Evolutionary conservation across 2,888 invertebrate genomes (phyloP), one percentile per base, ranked within the genome.

Genomic region (Malthinus seriepunctatus): DNA sequence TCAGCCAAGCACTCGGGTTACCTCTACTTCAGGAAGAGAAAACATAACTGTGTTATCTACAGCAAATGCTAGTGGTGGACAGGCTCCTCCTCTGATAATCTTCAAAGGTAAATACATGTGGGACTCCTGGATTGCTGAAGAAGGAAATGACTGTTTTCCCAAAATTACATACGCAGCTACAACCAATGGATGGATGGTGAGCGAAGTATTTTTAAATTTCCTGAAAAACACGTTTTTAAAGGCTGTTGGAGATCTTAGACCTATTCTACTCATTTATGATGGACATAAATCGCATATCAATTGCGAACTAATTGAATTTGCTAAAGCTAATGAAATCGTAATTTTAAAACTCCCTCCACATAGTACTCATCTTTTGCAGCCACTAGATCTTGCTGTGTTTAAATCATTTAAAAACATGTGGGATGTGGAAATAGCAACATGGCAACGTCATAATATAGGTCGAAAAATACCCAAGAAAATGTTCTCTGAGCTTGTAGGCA

Each of bases 81-180:
- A 67, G 42, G 32, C 44, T n/a, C n/a, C n/a, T n/a, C 73, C 72
- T 31, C 56, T 74, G 12, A 69, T 74, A 33, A 66, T 73, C 23
- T 70, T 66, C 44, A 67, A 67, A 49, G 66, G 71, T 9, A 70
- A 69, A 61, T 65, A 71, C 59, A 48, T 68, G 11, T 73, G 73
- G 71, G 68, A 71, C 37, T 52, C 62, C 34, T 73, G 70, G 71
- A 62, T 71, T 42, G 66, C 70, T 10, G 12, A 47, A 11, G 46
- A 52, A 52, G 63, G 58, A 44, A n/a, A n/a, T n/a, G n/a, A n/a
- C n/a, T n/a, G n/a, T n/a, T 73, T 60, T 56, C 67, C 67, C 34
- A 64, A 65, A 6, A 48, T 70, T 1, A 35, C 73, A n/a, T 67
- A 66, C 64, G 39, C 64, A 8, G 73, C 75, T 0, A 73, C 72